phyloP scores from a whole-genome alignment of 2,113 vertebrate genomes.

The Piprites chloris region DNA sequence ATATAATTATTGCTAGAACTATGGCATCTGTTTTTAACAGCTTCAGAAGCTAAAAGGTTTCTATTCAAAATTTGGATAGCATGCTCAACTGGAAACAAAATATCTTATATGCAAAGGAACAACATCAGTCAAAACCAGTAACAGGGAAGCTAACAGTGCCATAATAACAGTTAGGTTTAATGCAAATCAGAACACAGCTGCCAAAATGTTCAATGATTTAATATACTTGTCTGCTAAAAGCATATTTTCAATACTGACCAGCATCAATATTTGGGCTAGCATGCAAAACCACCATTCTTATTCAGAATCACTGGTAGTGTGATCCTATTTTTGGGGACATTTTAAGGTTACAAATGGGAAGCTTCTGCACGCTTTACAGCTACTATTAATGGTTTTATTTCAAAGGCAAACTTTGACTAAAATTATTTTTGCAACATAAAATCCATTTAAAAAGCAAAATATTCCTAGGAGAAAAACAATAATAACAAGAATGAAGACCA shows the following conservation, averaged over 20 bases:
- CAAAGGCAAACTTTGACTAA: background rate
- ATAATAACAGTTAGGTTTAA: background rate
- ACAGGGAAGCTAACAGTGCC: background rate
- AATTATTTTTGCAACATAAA: background rate
- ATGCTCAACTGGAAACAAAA: background rate
- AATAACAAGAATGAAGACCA: background rate
- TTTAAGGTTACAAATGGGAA: background rate
- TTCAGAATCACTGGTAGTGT: background rate
- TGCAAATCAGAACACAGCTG: background rate
- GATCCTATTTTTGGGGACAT: background rate
- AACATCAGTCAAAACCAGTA: background rate
- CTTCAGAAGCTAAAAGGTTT: conserved; percentile 40
- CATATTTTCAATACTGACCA: background rate
- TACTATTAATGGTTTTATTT: background rate
- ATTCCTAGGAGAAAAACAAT: background rate
- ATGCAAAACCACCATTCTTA: background rate
- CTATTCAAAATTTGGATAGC: background rate
- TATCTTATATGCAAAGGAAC: background rate
- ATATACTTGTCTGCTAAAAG: background rate
- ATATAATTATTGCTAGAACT: conserved; percentile 39
- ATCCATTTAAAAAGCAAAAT: background rate
- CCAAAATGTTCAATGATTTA: background rate
- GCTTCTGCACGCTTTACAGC: background rate
- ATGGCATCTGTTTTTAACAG: background rate
- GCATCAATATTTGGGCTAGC: background rate